Evolutionary conservation across 92 coral and sea anemone genomes (phyloP), one percentile per base, ranked within the genome.

Genomic region (Actinostola sp.): DNA sequence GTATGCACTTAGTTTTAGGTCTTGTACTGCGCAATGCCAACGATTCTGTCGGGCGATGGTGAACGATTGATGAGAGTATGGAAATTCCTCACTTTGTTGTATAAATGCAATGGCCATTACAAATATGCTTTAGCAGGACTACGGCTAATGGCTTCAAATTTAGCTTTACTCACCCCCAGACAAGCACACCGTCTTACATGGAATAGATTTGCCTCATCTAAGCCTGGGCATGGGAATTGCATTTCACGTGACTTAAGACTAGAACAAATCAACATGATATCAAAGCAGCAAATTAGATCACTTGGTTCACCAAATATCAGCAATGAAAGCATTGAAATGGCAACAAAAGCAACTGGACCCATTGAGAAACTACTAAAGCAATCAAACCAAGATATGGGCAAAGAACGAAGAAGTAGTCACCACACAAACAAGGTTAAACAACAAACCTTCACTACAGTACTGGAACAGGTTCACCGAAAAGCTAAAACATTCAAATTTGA

Each of bases 11-110:
- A 14, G 77, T 70, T 57, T 71, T 82, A 26, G 92, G 87, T 9
- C 84, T 86, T 26, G 54, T 86, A 42, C 48, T 72, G 6, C 42
- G 78, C 48, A 77, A 86, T 86, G 92, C 92, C 6, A 81, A 82
- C 1, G 92, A 86, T 54, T 55, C 81, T 26, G 92, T 81, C 0
- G 60, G 92, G 88, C 3, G 92, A 86, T 70, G 78, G 84, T 29
- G 87, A 76, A 46, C 68, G 84, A n/a, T 75, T 81, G 8, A 29
- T 65, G 58, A 63, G 87, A 33, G 84, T 75, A 17, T 82, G 88
- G 92, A 81, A 82, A 48, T 81, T 82, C 46, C 81, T 86, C 25
- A 86, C 88, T 0, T 71, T 53, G 35, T 25, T 82, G 7, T 86
- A 62, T 67, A 53, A 81, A 15, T 24, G 50, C 2, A 27, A 63